Base-by-base conservation (phyloP, 2,888 invertebrate species). In the Galerucella calmariensis region DNA sequence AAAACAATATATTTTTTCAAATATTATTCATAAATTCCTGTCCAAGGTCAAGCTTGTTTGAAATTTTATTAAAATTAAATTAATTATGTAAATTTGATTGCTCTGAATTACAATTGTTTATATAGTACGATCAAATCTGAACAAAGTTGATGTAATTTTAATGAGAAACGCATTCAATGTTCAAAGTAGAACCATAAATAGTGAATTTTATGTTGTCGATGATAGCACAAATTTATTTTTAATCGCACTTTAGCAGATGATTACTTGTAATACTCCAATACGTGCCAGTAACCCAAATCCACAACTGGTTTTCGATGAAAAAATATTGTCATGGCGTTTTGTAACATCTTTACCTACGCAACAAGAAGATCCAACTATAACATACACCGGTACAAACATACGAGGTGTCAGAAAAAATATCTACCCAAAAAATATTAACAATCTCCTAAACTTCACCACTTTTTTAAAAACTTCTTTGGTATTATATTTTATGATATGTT, bases 241-340 rank as follows among this genome's bases (percentile, higher is more conserved):
- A 56, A 56, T 20, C 20, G 8, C 16, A 56, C 16, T 56, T 16
- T 56, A 56, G 10, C 16, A 16, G 16, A 56, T 10, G 56, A 56
- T 8, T 20, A 10, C 56, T 20, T 16, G 9, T 56, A 20, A 20
- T 56, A 56, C 14, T 27, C 41, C 35, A 35, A 35, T 62, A 35
- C 62, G 62, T 62, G 62, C 62, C 14, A 62, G 62, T 62, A 62
- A 62, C 62, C 62, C 41, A 62, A 62, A 62, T 62, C 20, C 56
- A 16, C 9, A 56, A 56, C 56, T 16, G 56, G 56, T 56, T 56
- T 56, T 11, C 56, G 56, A 56, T 16, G 20, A 16, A 56, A 16
- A 48, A 56, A 20, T 20, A 10, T 20, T 10, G 12, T 56, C 16
- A 56, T 56, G 56, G 20, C 16, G 16, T 56, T 56, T 56, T 56